Percentiles rank a stretch among this genome's conserved stretches.
Conservation (phyloP, 2,113 vertebrate species). For the Acanthochromis polyacanthus region DNA sequence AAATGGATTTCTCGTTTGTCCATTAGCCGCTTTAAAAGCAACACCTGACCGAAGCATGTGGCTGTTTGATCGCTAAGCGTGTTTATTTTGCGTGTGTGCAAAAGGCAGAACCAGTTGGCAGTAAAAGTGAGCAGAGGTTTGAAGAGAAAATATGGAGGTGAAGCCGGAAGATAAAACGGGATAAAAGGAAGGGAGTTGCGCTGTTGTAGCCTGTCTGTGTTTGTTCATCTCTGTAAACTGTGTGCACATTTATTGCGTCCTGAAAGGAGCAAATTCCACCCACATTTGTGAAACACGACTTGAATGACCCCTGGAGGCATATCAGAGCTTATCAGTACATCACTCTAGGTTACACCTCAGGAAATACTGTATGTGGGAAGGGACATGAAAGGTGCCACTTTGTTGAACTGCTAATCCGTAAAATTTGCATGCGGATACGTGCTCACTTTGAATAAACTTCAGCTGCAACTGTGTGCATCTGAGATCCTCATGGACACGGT, state of each 20-base stretch:
- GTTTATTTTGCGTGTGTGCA: neutral
- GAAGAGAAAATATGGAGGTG: neutral
- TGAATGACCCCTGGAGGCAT: conserved; percentile 13
- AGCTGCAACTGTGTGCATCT: neutral
- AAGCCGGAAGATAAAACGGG: neutral
- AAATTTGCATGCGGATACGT: neutral
- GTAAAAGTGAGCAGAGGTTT: neutral
- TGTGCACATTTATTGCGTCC: neutral
- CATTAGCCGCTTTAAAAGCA: no score
- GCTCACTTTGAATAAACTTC: neutral
- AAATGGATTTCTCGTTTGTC: no score
- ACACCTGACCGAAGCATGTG: neutral
- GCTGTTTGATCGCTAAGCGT: neutral
- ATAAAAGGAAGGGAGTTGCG: neutral
- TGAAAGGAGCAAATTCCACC: conserved; percentile 14
- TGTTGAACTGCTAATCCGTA: conserved; percentile 2
- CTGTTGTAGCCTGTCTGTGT: neutral
- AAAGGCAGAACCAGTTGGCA: no score
- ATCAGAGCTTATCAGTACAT: conserved; percentile 7
- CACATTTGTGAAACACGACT: conserved; percentile 8
- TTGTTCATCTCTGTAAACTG: neutral
- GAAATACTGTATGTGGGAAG: neutral
- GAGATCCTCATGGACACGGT: no score
- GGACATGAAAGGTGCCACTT: neutral
- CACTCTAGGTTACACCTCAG: neutral